Evolutionary conservation across 2,888 invertebrate species (phyloP), one percentile per base, ranked within the genome.

Genomic region (Eugnorisma glareosa): DNA sequence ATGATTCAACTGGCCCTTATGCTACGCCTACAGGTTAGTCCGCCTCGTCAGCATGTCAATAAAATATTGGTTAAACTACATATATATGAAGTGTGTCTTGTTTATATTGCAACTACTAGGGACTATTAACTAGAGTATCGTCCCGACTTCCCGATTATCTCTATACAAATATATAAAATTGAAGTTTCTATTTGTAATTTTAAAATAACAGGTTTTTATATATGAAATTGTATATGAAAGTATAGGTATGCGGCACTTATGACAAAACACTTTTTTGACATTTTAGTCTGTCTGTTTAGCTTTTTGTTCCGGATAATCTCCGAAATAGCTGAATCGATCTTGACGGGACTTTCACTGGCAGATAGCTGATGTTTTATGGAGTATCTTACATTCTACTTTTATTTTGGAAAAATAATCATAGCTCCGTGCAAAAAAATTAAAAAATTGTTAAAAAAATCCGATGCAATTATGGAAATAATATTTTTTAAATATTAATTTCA

Each of bases 41-140:
- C 77, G 73, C 85, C 83, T 83, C 89, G 84, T 85, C 88, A 87
- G 82, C 24, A 80, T 81, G 87, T 85, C 83, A 87, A 89, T 90
- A 89, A 89, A 89, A 84, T 82, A 74, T 77, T 70, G 7, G 57
- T 77, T 71, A 71, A 85, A 81, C 73, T 72, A 57, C 68, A 67
- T 67, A 64, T n/a, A 64, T 68, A 75, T 66, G 63, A 72, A 70
- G 69, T 63, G 74, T 61, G 31, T 43, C 68, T 70, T 76, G 48
- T 74, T 85, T 73, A 61, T 71, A 73, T 74, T 37, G 77, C 35
- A 24, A 51, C 43, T 71, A 70, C 37, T 21, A 11, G 15, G 67
- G 35, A 37, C n/a, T n/a, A n/a, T n/a, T n/a, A n/a, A n/a, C 40
- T 57, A 15, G 18, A 67, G 43, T 54, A 18, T 35, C 21, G 10